Base-by-base conservation (phyloP, 2,113 vertebrate species). In the Heterocephalus glaber region DNA sequence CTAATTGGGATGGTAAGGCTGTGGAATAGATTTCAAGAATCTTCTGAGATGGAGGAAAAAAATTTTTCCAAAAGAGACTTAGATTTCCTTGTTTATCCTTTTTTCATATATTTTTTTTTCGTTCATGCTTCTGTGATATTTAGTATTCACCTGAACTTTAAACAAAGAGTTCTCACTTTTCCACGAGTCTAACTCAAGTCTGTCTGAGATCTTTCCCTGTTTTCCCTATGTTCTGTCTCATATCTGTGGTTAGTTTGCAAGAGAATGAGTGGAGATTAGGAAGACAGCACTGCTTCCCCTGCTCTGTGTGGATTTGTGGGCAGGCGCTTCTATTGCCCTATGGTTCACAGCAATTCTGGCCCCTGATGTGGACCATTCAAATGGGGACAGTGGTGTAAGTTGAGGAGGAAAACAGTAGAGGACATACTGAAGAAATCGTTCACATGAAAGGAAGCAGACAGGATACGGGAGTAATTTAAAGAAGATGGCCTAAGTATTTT, bases 331-430 rank as follows among this genome's bases (percentile, higher is more conserved):
- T 16, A 66, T 7, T 11, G 5, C 2, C 28, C 20, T 10, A 9
- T 3, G 11, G 22, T 35, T 38, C 41, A 20, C 33, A 61, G 7
- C 16, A 19, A 12, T 60, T 61, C 17, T 12, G 14, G 47, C 10
- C 1, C 1, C 12, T 13, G 28, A 24, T 10, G 19, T 38, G 7
- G 5, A 5, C 60, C 5, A 66, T 20, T 80, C 14, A 28, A 35
- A 41, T 52, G 3, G 0, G 3, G 28, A 9, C 1, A 22, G 14
- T 4, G 2, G 14, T 38, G 1, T 35, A 17, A 63, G 1, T 4
- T 4, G 1, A 41, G 33, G 12, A 41, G 14, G 33, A 28, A 1
- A 11, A 61, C 7, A 56, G 33, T 11, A 5, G 9, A 35, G 63
- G 77, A 47, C 3, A 17, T 33, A 7, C 5, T 16, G 33, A 88